Evolutionary conservation across 1,140 invertebrate genomes (phyloP).

Genomic region (Argopecten irradians): DNA sequence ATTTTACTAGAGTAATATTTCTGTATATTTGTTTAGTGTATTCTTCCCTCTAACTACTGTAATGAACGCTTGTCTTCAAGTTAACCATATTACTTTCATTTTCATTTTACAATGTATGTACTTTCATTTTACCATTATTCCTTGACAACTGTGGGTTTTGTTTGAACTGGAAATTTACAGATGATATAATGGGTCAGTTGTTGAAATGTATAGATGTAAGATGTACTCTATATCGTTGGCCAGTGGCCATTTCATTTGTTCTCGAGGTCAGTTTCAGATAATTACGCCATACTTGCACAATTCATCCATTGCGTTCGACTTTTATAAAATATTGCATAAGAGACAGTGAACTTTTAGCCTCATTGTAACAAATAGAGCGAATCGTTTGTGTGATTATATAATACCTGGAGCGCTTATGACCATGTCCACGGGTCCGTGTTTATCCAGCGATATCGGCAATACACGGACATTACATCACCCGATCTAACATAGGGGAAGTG

Average conservation of each 20-base stretch:
- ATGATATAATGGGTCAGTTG: not conserved
- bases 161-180: not conserved
- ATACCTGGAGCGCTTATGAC: not conserved
- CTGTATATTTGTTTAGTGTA: too few relatives aligned
- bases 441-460: not conserved
- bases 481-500: not conserved
- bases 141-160: not conserved
- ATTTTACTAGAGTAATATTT: too few relatives aligned
- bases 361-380: not conserved
- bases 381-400: not conserved
- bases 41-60: too few relatives aligned
- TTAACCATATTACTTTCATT: too few relatives aligned
- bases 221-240: not conserved
- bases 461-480: not conserved
- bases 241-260: not conserved
- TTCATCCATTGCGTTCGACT: not conserved
- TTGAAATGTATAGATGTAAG: not conserved
- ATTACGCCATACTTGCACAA: not conserved
- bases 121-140: not conserved
- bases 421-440: not conserved
- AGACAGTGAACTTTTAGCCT: not conserved
- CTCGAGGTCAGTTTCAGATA: not conserved
- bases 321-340: not conserved
- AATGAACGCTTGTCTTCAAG: too few relatives aligned
- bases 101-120: too few relatives aligned